Conservation (phyloP, 2,113 vertebrate species). For the Psammodynastes pulverulentus region DNA sequence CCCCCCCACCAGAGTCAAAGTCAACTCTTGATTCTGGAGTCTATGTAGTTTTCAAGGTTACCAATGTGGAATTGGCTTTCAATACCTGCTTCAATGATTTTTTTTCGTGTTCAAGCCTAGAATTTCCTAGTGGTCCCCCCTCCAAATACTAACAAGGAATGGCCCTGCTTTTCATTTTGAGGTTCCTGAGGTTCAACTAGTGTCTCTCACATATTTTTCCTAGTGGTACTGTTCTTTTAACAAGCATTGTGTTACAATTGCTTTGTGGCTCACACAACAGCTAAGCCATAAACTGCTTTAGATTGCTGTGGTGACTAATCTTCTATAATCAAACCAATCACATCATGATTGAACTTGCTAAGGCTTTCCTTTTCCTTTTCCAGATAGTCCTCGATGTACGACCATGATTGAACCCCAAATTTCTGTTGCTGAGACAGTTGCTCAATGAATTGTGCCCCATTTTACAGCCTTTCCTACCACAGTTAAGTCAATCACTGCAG, state of each 20-base stretch:
- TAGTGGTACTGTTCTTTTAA: background rate
- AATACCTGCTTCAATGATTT: background rate
- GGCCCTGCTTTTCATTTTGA: background rate
- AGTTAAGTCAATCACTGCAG: too few relatives aligned
- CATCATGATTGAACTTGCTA: too few relatives aligned
- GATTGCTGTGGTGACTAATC: too few relatives aligned
- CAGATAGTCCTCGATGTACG: too few relatives aligned
- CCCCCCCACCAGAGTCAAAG: too few relatives aligned
- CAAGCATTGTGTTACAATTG: background rate
- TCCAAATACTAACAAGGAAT: background rate
- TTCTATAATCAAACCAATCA: too few relatives aligned
- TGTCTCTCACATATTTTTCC: background rate
- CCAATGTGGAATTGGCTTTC: background rate
- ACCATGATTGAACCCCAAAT: too few relatives aligned
- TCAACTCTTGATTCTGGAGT: background rate
- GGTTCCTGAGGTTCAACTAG: background rate
- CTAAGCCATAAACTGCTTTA: too few relatives aligned
- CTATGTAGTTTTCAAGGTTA: background rate
- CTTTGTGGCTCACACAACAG: background rate
- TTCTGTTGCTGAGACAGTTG: too few relatives aligned
- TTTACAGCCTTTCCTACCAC: too few relatives aligned
- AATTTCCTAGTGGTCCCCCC: background rate
- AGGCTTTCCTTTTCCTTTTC: too few relatives aligned
- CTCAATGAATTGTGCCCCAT: too few relatives aligned
- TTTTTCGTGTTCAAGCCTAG: background rate